phyloP scores from a whole-genome alignment of 2,797 vertebrate genomes.

The Leptatherina wallacei region DNA sequence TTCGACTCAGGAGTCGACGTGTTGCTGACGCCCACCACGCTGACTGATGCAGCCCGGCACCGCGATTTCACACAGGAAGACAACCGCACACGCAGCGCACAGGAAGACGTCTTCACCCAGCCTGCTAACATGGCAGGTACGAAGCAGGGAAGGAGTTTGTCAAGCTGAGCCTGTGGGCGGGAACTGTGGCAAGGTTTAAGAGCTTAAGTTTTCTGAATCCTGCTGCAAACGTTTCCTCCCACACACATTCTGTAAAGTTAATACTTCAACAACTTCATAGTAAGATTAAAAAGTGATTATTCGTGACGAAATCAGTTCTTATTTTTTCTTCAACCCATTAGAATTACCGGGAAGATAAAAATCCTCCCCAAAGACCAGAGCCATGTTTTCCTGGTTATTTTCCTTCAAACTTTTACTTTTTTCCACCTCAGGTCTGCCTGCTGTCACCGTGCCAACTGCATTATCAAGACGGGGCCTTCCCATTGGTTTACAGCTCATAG shows the following conservation, averaged over 20 bases:
- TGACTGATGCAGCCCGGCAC: slow-evolving; percentile 84
- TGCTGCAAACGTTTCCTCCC: background rate
- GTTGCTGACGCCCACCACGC: slow-evolving; percentile 92
- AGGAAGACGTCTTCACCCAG: slow-evolving; percentile 94
- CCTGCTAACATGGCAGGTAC: slow-evolving; percentile 94
- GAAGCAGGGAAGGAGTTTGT: background rate
- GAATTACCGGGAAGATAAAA: too few relatives aligned
- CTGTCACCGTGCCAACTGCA: slow-evolving; percentile 88
- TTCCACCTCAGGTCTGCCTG: slow-evolving; percentile 88
- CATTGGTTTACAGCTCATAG: slow-evolving; percentile 93
- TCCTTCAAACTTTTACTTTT: slow-evolving; percentile 3
- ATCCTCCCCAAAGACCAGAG: background rate
- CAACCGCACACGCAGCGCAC: slow-evolving; percentile 91
- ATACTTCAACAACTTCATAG: background rate
- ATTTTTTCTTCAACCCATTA: background rate
- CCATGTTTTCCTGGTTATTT: too few relatives aligned
- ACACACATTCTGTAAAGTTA: background rate
- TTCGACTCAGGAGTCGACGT: slow-evolving; percentile 89
- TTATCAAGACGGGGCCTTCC: slow-evolving; percentile 91
- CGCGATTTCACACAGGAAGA: slow-evolving; percentile 90
- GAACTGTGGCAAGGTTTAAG: slow-evolving; percentile 33
- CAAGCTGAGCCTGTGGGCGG: background rate
- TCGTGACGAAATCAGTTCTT: background rate
- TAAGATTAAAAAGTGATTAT: background rate
- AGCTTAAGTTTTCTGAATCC: background rate